These are phyloP conservation scores for Megathymus violae DNA, from an alignment of 1,140 invertebrate genomes.

Conservation along the genomic window DNA sequence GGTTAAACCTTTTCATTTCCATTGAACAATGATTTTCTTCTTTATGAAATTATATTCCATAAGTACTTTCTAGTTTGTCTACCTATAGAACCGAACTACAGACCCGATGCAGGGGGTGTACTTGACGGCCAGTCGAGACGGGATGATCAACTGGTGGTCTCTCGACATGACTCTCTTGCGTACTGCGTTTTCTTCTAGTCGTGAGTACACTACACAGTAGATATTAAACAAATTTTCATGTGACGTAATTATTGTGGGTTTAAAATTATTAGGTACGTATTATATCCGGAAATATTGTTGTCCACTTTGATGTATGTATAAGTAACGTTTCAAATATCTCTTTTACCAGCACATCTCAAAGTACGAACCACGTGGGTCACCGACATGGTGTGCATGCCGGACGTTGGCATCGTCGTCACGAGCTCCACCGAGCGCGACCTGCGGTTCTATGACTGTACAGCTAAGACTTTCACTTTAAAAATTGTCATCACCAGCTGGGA, in stretches of 20 bases:
- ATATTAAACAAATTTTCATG: no score
- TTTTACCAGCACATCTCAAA: conserved; percentile 77
- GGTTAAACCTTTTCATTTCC: no score
- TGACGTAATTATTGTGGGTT: no score
- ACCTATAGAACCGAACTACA: conserved; percentile 75
- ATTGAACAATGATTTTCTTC: no score
- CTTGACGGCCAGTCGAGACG: conserved; percentile 87
- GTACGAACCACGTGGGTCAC: conserved; percentile 86
- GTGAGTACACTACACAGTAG: conserved; percentile 65
- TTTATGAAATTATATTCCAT: no score
- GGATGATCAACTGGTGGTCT: conserved; percentile 89
- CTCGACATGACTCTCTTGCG: conserved; percentile 85
- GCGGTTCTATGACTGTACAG: conserved; percentile 89
- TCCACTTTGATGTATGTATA: no score
- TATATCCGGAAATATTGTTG: no score
- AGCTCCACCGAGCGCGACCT: conserved; percentile 88
- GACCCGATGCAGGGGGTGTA: conserved; percentile 86
- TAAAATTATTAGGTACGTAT: no score
- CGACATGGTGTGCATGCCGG: conserved; percentile 87
- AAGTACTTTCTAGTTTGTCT: no score
- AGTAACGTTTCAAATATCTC: background rate
- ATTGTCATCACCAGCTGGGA: conserved; percentile 85
- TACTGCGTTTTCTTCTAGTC: conserved; percentile 84
- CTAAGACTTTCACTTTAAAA: conserved; percentile 87
- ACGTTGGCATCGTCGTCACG: conserved; percentile 88